These are phyloP conservation scores for Cosmia pyralina DNA, from an alignment of 2,888 invertebrate species.

Conservation along the genomic window DNA sequence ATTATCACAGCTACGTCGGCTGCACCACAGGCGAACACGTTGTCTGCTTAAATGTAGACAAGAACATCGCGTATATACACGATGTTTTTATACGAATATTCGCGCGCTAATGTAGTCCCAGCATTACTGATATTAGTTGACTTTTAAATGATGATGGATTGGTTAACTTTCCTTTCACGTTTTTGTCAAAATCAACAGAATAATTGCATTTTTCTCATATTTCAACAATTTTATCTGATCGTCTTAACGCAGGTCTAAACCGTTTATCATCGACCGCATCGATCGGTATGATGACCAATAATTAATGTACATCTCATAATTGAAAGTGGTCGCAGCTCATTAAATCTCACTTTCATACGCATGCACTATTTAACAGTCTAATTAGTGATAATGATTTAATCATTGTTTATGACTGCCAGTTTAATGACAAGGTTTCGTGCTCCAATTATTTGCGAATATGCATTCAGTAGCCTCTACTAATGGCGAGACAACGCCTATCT, in stretches of 20 bases:
- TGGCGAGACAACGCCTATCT: background rate
- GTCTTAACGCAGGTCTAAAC: background rate
- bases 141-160: background rate
- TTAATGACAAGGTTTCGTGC: slow-evolving; percentile 33
- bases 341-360: slow-evolving; percentile 52
- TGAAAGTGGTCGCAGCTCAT: slow-evolving; percentile 61
- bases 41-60: no score
- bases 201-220: background rate
- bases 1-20: no score
- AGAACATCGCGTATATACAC: no score
- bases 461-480: background rate
- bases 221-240: background rate
- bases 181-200: background rate
- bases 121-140: no score
- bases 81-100: no score
- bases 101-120: no score
- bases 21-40: no score
- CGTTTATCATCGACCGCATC: slow-evolving; percentile 44
- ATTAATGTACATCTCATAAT: slow-evolving; percentile 37
- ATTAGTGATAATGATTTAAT: slow-evolving; percentile 51
- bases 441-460: slow-evolving; percentile 29
- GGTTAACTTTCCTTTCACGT: background rate
- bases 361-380: slow-evolving; percentile 52
- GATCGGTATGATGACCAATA: slow-evolving; percentile 32
- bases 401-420: slow-evolving; percentile 45